Conservation (phyloP, 2,797 vertebrate species). For the Hyperoplus lanceolatus region DNA sequence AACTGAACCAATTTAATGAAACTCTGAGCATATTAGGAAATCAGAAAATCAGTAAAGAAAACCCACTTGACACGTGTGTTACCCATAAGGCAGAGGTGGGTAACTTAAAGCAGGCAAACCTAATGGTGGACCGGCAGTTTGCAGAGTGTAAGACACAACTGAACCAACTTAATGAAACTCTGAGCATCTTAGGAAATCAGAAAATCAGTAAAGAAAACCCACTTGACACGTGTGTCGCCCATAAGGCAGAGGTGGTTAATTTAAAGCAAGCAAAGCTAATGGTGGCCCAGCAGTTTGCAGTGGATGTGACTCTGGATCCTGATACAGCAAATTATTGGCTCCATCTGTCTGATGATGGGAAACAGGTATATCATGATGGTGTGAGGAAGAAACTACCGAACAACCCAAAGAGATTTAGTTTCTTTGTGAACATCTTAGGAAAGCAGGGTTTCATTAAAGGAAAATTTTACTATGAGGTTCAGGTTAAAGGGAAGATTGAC, state of each 20-base stretch:
- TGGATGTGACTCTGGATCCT: conserved; percentile 52
- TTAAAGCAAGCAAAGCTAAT: no score
- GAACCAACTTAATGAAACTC: no score
- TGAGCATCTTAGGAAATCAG: no score
- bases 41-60: no score
- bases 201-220: no score
- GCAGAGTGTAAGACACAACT: no score
- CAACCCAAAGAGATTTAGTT: background rate
- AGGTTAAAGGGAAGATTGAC: conserved; percentile 43
- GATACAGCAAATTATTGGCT: no score
- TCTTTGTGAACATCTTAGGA: conserved; percentile 7
- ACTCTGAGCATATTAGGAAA: no score
- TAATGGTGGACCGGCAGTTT: conserved; percentile 39
- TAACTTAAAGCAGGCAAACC: background rate
- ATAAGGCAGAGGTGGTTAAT: no score
- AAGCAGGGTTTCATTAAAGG: conserved; percentile 42
- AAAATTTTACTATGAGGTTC: conserved; percentile 52
- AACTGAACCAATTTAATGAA: no score
- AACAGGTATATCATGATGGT: conserved; percentile 2
- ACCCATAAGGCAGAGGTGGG: conserved; percentile 1
- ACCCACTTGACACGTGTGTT: no score
- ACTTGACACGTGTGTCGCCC: no score
- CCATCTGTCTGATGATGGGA: conserved; percentile 34
- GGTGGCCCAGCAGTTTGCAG: background rate
- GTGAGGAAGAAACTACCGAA: background rate